Evolutionary conservation across 2,113 vertebrate species (phyloP).

Genomic region (Dasyornis broadbenti): DNA sequence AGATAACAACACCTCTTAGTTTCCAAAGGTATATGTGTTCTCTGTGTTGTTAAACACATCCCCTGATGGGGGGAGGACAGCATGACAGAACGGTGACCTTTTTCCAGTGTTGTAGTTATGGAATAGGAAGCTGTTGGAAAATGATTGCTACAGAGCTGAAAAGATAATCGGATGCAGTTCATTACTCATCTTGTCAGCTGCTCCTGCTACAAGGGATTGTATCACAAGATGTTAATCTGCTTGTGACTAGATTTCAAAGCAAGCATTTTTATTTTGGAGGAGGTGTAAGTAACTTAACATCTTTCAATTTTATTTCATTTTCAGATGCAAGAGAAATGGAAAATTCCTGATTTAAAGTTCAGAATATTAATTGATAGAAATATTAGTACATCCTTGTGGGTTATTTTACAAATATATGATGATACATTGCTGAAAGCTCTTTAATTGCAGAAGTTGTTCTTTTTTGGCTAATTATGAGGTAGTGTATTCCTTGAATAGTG

Average conservation of each 20-base stretch:
- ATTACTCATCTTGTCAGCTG: conserved; percentile 67
- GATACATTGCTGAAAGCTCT: not conserved
- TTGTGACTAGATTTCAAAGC: conserved; percentile 62
- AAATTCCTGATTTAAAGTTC: conserved; percentile 17
- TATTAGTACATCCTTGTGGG: conserved; percentile 27
- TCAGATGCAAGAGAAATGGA: conserved; percentile 24
- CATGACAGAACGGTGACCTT: conserved; percentile 14
- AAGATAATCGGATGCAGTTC: conserved; percentile 67
- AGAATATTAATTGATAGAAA: conserved; percentile 35
- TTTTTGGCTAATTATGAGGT: not conserved
- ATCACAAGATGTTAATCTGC: conserved; percentile 65
- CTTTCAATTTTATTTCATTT: conserved; percentile 21
- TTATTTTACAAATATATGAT: not conserved
- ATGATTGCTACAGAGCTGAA: conserved; percentile 60
- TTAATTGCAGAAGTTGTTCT: conserved; percentile 10
- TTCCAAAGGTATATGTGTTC: not conserved
- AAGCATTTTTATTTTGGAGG: conserved; percentile 43
- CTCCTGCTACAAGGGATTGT: conserved; percentile 61
- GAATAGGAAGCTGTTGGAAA: conserved; percentile 54
- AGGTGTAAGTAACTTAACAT: conserved; percentile 34
- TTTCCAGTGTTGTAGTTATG: not conserved
- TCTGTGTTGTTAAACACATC: not conserved
- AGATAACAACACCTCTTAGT: not conserved
- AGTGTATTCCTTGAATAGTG: not conserved
- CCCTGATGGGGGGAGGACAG: not conserved